A percentile compares a stretch with the other conserved stretches of the same genome.
Evolutionary conservation across 1,140 invertebrate species (phyloP).

Genomic region (Colletes latitarsis): DNA sequence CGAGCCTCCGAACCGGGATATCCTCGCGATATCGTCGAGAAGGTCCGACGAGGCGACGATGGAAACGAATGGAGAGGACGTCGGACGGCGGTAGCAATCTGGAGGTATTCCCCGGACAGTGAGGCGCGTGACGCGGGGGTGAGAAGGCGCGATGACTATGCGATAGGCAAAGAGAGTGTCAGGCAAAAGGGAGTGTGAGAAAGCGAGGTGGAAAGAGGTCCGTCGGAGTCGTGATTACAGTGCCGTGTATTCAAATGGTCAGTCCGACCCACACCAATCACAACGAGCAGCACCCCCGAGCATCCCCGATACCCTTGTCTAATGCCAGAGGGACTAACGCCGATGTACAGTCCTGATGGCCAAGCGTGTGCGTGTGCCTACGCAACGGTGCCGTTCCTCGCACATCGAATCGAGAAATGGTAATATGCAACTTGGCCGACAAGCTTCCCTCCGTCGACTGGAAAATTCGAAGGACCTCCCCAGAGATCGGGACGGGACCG

Average conservation of each 20-base stretch:
- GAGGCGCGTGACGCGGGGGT: conserved; percentile 57
- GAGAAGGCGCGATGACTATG: conserved; percentile 75
- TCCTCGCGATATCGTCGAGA: conserved; percentile 53
- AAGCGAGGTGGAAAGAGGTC: conserved; percentile 52
- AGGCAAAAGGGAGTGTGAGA: conserved; percentile 58
- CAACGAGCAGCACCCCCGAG: conserved; percentile 71
- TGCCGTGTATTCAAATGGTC: conserved; percentile 81
- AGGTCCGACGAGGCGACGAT: conserved; percentile 60
- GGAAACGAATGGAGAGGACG: conserved; percentile 64
- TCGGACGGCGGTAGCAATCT: conserved; percentile 65
- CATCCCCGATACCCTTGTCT: conserved; percentile 78
- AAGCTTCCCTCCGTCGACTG: conserved; percentile 68
- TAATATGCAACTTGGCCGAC: conserved; percentile 71
- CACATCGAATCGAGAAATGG: conserved; percentile 69
- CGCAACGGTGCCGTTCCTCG: conserved; percentile 51
- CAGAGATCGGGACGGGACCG: conserved; percentile 58
- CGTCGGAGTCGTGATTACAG: conserved; percentile 78
- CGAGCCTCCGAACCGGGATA: background rate
- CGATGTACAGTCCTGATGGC: conserved; percentile 44
- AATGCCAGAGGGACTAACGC: conserved; percentile 75
- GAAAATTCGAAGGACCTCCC: conserved; percentile 74
- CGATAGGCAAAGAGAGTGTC: conserved; percentile 71
- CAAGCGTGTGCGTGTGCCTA: conserved; percentile 37
- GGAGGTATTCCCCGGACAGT: conserved; percentile 75
- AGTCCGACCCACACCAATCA: conserved; percentile 80